Evolutionary conservation across 2,797 vertebrate genomes (phyloP).

Genomic region (Danio kyathit): DNA sequence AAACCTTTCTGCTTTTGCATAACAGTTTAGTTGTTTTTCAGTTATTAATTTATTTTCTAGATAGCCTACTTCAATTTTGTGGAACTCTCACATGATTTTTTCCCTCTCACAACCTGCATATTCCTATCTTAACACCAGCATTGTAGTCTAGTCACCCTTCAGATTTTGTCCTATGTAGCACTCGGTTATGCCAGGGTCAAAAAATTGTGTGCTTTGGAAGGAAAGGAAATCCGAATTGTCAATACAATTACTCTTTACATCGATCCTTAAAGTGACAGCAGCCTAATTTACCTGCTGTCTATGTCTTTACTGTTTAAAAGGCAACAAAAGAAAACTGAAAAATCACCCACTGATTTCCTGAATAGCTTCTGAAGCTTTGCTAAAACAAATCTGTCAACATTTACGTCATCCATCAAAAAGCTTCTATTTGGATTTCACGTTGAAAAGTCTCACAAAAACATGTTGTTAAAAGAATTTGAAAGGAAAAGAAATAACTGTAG

Average conservation of each 20-base stretch:
- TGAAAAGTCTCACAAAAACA: constrained; percentile 4
- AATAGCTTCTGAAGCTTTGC: not conserved
- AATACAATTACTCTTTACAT: not conserved
- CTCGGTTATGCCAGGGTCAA: too few species aligned
- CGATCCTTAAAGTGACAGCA: not conserved
- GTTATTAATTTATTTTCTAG: too few species aligned
- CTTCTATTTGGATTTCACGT: not conserved
- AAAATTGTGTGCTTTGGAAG: too few species aligned
- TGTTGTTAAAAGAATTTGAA: not conserved
- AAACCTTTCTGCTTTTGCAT: too few species aligned
- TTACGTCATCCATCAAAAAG: too few species aligned
- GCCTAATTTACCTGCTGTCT: not conserved
- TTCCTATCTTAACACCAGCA: too few species aligned
- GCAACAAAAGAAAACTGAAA: not conserved
- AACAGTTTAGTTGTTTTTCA: too few species aligned
- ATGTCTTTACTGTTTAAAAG: not conserved
- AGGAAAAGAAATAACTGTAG: not conserved
- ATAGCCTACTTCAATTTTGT: too few species aligned
- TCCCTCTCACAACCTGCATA: too few species aligned
- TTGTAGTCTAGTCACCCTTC: too few species aligned
- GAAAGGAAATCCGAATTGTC: not conserved
- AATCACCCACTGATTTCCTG: not conserved
- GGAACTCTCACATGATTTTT: too few species aligned
- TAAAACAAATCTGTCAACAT: not conserved
- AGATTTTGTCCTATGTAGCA: too few species aligned